A percentile compares a stretch with the other conserved stretches of the same genome.
Evolutionary conservation across 2,113 vertebrate species (phyloP).

Genomic region (Origma solitaria): DNA sequence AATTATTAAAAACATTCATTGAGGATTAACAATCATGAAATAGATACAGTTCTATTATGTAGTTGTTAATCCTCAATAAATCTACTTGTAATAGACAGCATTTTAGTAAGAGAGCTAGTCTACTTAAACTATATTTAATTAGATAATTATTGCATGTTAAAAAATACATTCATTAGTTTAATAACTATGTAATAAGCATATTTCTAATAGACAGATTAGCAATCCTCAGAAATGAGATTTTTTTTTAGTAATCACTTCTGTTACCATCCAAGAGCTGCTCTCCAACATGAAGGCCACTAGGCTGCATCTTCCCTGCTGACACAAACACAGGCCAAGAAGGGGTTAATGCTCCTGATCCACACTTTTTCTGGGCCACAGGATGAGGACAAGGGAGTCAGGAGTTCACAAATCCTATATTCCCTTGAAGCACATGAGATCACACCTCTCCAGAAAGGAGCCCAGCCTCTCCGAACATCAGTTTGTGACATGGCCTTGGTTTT

Average conservation of each 20-base stretch:
- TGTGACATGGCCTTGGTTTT: accelerated
- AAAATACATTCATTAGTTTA: slow-evolving; percentile 52
- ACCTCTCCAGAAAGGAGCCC: not conserved
- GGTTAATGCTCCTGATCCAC: not conserved
- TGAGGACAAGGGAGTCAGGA: not conserved
- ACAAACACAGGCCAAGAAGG: not conserved
- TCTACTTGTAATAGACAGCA: slow-evolving; percentile 65
- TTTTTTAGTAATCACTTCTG: not conserved
- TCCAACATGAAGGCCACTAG: not conserved
- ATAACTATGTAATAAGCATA: slow-evolving; percentile 49
- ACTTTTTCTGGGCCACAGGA: not conserved
- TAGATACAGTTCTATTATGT: slow-evolving; percentile 65
- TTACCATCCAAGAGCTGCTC: not conserved
- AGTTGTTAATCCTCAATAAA: slow-evolving; percentile 69
- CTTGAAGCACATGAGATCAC: not conserved
- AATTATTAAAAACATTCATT: slow-evolving; percentile 69
- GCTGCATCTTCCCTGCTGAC: not conserved
- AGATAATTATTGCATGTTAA: slow-evolving; percentile 59
- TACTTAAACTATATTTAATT: slow-evolving; percentile 61
- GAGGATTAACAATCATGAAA: slow-evolving; percentile 65
- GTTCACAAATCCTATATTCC: not conserved
- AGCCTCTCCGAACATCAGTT: not conserved
- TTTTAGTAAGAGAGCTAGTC: slow-evolving; percentile 38
- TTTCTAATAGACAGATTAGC: slow-evolving; percentile 15
- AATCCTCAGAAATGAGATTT: slow-evolving; percentile 9